Base-by-base conservation (phyloP, 2,797 vertebrate species). In the Fringilla coelebs region DNA sequence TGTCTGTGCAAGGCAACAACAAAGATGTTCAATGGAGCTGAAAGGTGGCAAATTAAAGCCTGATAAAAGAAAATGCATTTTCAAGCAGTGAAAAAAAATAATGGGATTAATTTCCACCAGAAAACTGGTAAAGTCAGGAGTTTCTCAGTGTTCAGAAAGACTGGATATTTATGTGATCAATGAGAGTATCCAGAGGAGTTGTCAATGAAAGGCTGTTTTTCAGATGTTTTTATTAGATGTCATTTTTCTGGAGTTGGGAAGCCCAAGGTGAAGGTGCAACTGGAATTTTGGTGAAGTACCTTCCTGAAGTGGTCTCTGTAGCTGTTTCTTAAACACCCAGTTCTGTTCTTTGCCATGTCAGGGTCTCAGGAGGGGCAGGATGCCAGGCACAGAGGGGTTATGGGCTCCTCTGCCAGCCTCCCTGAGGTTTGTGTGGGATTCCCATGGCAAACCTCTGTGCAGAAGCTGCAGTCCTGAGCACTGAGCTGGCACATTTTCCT, bases 21-120 rank as follows among this genome's bases (percentile, higher is more conserved):
- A 89, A 82, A 90, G 74, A 77, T 93, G 81, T 80, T 85, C 72
- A 80, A 55, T 93, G 93, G 95, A 96, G 92, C 93, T 89, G 92
- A 93, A 86, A 95, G 91, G 88, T 85, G 88, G 67, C 63, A 96
- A 95, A 94, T 96, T 96, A 91, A 94, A 92, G 74, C 61, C 63
- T 83, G 93, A 89, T 92, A 87, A 89, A 93, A 95, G 91, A 91
- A 93, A 93, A 92, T 90, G 63, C 45, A 32, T 89, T 92, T 96
- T 85, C 78, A 60, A 88, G 76, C n/a, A 68, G 21, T 62, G 68
- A 18, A 76, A 79, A 54, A 60, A 34, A 78, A 46, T 7, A 60
- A 20, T 36, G 41, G 41, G 68, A 80, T 93, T 90, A 29, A 63
- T 95, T 94, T 86, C 74, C 20, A 34, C n/a, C 49, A 61, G 81